A percentile compares a stretch with the other conserved stretches of the same genome.
Conservation (phyloP, 2,113 vertebrate species). For the Lagopus muta region DNA sequence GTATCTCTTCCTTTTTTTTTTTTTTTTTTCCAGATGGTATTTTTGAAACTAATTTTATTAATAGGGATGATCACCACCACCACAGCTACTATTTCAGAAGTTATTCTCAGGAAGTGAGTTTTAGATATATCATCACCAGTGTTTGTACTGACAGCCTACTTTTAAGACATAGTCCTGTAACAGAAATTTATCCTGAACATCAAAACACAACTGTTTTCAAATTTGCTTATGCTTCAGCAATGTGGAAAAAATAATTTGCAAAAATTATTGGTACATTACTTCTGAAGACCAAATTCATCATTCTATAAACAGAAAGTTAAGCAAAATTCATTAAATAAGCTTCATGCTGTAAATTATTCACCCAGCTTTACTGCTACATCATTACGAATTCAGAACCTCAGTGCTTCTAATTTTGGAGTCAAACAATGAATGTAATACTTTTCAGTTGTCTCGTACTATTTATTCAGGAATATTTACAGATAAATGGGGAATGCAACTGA, state of each 20-base stretch:
- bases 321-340: background rate
- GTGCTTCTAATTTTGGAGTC: background rate
- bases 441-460: background rate
- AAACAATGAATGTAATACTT: background rate
- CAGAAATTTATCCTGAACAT: background rate
- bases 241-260: background rate
- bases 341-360: background rate
- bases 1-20: background rate
- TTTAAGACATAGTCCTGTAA: background rate
- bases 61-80: background rate
- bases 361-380: background rate
- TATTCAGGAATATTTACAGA: background rate
- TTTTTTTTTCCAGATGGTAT: background rate
- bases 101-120: slow-evolving; percentile 15
- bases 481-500: background rate
- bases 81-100: background rate
- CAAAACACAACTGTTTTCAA: background rate
- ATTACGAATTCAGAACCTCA: background rate
- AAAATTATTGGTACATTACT: background rate
- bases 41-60: slow-evolving; percentile 9
- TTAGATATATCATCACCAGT: background rate
- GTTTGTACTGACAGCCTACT: background rate
- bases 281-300: background rate
- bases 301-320: slow-evolving; percentile 18
- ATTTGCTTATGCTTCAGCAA: background rate